A percentile compares a stretch with the other conserved stretches of the same genome.
These are phyloP conservation scores for Balanococcus diminutus DNA, from an alignment of 2,888 invertebrate genomes.

Conservation along the genomic window DNA sequence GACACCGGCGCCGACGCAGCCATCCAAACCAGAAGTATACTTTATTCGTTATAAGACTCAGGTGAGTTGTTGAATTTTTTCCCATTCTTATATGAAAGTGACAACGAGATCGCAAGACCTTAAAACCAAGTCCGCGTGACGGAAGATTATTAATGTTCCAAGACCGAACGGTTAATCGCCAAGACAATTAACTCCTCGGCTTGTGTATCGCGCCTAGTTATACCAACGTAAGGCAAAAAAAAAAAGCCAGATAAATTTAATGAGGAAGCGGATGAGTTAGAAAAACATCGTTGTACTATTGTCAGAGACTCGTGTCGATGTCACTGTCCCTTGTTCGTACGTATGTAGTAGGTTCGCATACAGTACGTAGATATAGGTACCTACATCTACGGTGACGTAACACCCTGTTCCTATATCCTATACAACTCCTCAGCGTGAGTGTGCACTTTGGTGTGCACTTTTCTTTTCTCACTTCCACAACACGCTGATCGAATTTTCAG, in stretches of 20 bases:
- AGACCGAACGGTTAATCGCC: constrained; percentile 27
- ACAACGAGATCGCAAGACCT: background rate
- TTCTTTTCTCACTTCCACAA: background rate
- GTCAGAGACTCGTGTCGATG: background rate
- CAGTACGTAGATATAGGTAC: no score
- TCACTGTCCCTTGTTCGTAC: background rate
- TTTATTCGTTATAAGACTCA: constrained; percentile 88
- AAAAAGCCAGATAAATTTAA: background rate
- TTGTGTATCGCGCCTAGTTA: background rate
- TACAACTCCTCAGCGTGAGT: constrained; percentile 1
- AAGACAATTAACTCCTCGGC: background rate
- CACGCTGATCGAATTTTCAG: background rate
- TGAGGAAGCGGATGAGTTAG: constrained; percentile 39
- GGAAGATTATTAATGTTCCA: constrained; percentile 7
- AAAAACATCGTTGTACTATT: background rate
- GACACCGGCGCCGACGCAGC: constrained; percentile 81
- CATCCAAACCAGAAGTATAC: constrained; percentile 87
- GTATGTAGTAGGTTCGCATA: background rate
- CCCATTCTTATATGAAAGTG: background rate
- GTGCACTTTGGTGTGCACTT: background rate
- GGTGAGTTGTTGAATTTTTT: constrained; percentile 64
- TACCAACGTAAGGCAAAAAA: background rate
- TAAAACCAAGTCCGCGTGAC: background rate
- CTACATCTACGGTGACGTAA: background rate
- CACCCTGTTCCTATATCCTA: background rate